These are phyloP conservation scores for Gastrophysa polygoni DNA, from an alignment of 2,888 invertebrate species.

Conservation along the genomic window DNA sequence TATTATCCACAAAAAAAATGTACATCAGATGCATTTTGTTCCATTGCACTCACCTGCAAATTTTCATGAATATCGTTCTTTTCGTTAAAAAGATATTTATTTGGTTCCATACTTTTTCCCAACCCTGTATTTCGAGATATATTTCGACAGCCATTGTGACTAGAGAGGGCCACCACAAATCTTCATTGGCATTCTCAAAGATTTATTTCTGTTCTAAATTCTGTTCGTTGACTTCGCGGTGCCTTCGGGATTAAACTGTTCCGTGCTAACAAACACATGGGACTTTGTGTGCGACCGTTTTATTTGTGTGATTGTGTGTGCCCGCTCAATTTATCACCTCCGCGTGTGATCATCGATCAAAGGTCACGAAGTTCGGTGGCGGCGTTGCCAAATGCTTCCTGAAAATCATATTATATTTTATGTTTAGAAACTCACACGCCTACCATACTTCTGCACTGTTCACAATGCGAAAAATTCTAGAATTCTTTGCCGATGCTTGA, in stretches of 20 bases:
- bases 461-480: no score
- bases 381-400: not conserved
- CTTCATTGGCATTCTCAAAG: not conserved
- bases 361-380: not conserved
- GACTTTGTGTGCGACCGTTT: not conserved
- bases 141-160: not conserved
- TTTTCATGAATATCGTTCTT: no score
- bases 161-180: not conserved
- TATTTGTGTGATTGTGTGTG: not conserved
- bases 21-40: no score
- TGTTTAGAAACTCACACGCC: no score
- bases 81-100: no score
- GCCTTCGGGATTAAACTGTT: not conserved
- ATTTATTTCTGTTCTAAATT: slow-evolving; percentile 3
- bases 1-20: no score
- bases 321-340: not conserved
- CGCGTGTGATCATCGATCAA: not conserved
- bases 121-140: no score
- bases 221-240: not conserved
- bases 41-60: no score
- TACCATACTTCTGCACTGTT: no score
- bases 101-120: no score
- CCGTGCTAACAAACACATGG: not conserved
- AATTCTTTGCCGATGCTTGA: no score
- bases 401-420: no score